Evolutionary conservation across 2,888 invertebrate species (phyloP), one percentile per base, ranked within the genome.

Genomic region (Pristionchus japonicus): DNA sequence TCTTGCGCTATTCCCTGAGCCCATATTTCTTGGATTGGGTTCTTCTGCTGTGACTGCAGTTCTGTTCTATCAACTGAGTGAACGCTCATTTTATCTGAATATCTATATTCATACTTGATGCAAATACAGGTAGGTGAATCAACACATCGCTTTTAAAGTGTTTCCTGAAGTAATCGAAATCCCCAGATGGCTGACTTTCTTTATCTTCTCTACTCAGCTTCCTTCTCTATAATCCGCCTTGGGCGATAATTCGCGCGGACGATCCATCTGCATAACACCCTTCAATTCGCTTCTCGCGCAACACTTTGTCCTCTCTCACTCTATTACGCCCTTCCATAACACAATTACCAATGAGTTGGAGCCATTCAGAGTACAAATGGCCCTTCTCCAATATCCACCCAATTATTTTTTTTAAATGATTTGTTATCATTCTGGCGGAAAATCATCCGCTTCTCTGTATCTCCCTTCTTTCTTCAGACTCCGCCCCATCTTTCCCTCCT

Each of bases 251-350:
- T 13, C 70, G 34, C 70, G 40, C 23, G 23, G 23, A 3, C 57
- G 23, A 74, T 74, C 40, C 70, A 74, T 74, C 40, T 74, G 70
- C 70, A 74, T 74, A 74, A 74, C 70, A 74, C 34, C 15, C 70
- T 23, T n/a, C 23, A 74, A 74, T 74, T 74, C 70, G 70, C 34
- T 31, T 34, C 31, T 15, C 70, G 64, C 31, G 64, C 64, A 64
- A 64, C 64, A 31, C 27, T n/a, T n/a, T n/a, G n/a, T n/a, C n/a
- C n/a, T n/a, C n/a, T n/a, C n/a, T n/a, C n/a, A 27, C 31, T 23
- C 9, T 9, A 57, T 34, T 11, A 67, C 31, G 15, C 31, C 27
- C n/a, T 27, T 27, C 27, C 11, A 1, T n/a, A 23, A 23, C 3
- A 3, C 13, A 34, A 67, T 31, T 34, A 13, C 15, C 64, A 34